A percentile compares a stretch with the other conserved stretches of the same genome.
Evolutionary conservation across 2,888 invertebrate genomes (phyloP).

Genomic region (Drosophila merina): DNA sequence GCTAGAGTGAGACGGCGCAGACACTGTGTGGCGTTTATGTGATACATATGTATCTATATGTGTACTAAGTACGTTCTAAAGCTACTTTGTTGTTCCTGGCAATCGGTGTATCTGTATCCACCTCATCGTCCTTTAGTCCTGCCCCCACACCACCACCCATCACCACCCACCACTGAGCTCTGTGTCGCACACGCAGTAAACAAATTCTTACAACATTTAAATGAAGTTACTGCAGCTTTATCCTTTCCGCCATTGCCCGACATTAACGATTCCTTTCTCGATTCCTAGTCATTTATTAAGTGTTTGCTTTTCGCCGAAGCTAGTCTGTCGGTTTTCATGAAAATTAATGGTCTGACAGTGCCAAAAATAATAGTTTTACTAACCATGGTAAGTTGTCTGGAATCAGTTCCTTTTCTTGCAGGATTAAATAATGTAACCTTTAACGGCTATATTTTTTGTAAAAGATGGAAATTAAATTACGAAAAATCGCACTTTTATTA

Average conservation of each 20-base stretch:
- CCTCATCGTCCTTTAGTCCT: neutral
- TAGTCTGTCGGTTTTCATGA: slow-evolving; percentile 20
- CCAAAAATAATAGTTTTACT: slow-evolving; percentile 19
- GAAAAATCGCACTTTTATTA: no score
- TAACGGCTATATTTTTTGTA: neutral
- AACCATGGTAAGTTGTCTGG: slow-evolving; percentile 6
- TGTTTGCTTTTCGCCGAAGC: slow-evolving; percentile 18
- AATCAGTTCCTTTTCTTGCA: neutral
- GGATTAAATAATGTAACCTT: neutral
- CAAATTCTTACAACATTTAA: slow-evolving; percentile 80
- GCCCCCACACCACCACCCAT: neutral
- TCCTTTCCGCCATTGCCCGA: slow-evolving; percentile 50
- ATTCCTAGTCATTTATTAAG: slow-evolving; percentile 40
- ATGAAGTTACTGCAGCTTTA: slow-evolving; percentile 71
- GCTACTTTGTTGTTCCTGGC: slow-evolving; percentile 40
- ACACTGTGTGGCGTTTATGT: slow-evolving; percentile 24
- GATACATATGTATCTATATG: slow-evolving; percentile 34
- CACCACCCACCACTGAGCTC: slow-evolving; percentile 10
- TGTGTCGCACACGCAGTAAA: slow-evolving; percentile 70
- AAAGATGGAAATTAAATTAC: no score
- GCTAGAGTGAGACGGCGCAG: slow-evolving; percentile 35
- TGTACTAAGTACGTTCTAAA: slow-evolving; percentile 36
- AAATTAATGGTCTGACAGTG: slow-evolving; percentile 34
- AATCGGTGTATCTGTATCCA: slow-evolving; percentile 11
- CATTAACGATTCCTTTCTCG: slow-evolving; percentile 36